phyloP scores from a whole-genome alignment of 1,140 invertebrate genomes.

The Marisa cornuarietis region DNA sequence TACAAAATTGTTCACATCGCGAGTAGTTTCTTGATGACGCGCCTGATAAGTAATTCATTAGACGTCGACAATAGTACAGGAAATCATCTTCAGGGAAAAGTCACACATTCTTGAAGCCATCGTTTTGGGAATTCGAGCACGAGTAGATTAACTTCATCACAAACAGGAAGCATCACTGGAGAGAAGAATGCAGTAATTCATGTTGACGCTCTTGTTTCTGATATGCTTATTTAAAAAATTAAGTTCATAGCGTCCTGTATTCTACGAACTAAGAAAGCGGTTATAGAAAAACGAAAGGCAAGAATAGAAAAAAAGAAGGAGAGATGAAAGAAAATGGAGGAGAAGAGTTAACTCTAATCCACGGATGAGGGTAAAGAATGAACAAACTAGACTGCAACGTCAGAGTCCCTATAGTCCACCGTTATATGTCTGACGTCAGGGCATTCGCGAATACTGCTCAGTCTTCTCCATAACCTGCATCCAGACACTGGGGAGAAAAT shows the following conservation, averaged over 20 bases:
- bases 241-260: neutral
- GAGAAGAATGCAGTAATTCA: neutral
- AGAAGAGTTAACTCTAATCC: neutral
- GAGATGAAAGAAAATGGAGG: neutral
- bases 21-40: no score
- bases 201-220: neutral
- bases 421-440: neutral
- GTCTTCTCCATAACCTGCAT: conserved; percentile 7
- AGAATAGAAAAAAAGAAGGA: neutral
- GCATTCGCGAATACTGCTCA: neutral
- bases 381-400: neutral
- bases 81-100: no score
- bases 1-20: no score
- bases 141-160: no score
- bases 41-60: no score
- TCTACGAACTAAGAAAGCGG: neutral
- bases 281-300: neutral
- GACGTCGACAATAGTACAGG: no score
- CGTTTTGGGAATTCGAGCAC: no score
- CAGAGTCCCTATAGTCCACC: no score
- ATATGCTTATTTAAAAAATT: no score
- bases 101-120: no score
- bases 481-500: neutral
- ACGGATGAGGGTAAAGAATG: neutral
- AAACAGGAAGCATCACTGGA: neutral